A percentile compares a stretch with the other conserved stretches of the same genome.
Conservation (phyloP, 2,888 invertebrate genomes). For the Melanargia galathea region DNA sequence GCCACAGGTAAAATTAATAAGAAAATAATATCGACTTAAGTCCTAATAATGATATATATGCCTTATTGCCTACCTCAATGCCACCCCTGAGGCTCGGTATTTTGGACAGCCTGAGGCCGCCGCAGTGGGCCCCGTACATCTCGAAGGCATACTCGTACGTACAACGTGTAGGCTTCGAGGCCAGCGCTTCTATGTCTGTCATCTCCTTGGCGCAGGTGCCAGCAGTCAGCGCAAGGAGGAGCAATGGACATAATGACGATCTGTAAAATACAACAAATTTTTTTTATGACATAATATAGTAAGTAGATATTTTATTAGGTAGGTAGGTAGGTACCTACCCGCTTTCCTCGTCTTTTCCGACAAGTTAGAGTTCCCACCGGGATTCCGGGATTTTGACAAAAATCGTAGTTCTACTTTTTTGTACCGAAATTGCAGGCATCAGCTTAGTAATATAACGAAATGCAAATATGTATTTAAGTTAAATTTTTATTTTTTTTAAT, state of each 20-base stretch:
- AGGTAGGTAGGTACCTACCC: not conserved
- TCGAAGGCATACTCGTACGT: constrained; percentile 75
- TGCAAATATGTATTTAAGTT: too few species aligned
- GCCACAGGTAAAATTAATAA: too few species aligned
- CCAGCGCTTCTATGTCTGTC: constrained; percentile 65
- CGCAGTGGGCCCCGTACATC: constrained; percentile 82
- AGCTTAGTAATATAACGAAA: too few species aligned
- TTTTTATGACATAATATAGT: not conserved
- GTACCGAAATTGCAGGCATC: not conserved
- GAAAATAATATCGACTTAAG: too few species aligned
- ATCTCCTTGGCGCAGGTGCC: constrained; percentile 51
- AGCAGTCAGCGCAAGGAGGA: constrained; percentile 25
- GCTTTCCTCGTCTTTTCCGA: too few species aligned
- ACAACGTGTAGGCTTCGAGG: constrained; percentile 67
- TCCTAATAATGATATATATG: too few species aligned
- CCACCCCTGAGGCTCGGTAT: constrained; percentile 77
- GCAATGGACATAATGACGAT: not conserved
- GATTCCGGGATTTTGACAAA: too few species aligned
- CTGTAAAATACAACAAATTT: constrained; percentile 4
- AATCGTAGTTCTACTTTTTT: not conserved
- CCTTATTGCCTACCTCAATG: constrained; percentile 82
- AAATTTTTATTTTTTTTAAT: too few species aligned
- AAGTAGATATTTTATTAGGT: not conserved
- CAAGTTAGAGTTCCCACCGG: too few species aligned
- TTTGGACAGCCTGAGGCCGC: constrained; percentile 66